Percentiles rank a stretch among this genome's conserved stretches.
Conservation (phyloP, 2,797 vertebrate species). For the Melanogrammus aeglefinus region DNA sequence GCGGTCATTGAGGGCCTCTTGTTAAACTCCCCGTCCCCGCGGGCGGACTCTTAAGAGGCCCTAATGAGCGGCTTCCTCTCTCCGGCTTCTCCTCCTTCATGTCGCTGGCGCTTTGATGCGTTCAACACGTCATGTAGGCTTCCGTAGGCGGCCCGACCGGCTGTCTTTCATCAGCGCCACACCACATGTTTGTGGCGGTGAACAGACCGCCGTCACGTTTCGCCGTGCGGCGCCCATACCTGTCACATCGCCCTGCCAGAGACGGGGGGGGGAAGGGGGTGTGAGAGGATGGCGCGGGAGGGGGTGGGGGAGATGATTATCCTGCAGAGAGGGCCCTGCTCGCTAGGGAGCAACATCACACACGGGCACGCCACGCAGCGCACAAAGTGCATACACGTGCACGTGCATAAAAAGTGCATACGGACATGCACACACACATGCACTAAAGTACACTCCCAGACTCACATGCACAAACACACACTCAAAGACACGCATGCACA, state of each 20-base stretch:
- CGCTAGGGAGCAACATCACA: not conserved
- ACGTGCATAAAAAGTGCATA: not conserved
- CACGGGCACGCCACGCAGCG: too few relatives aligned
- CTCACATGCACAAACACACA: not conserved
- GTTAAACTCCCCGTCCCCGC: constrained; percentile 38
- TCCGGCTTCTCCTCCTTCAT: constrained; percentile 36
- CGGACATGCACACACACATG: not conserved
- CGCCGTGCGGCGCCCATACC: not conserved
- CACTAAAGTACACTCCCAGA: not conserved
- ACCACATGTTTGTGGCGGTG: constrained; percentile 6
- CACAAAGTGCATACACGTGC: not conserved
- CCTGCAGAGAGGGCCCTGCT: not conserved
- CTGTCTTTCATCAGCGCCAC: constrained; percentile 39
- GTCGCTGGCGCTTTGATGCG: constrained; percentile 31
- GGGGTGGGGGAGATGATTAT: constrained; percentile 9
- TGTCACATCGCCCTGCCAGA: constrained; percentile 4
- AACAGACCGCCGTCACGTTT: constrained; percentile 23
- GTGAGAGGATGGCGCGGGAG: not conserved
- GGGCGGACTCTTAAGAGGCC: constrained; percentile 32
- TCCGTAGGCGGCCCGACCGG: constrained; percentile 34
- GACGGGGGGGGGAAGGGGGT: too few relatives aligned
- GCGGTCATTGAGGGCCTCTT: constrained; percentile 45
- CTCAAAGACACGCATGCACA: not conserved
- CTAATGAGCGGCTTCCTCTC: constrained; percentile 38
- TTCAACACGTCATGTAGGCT: constrained; percentile 48